phyloP scores from a whole-genome alignment of 2,113 vertebrate genomes.

The Toxotes chatareus region DNA sequence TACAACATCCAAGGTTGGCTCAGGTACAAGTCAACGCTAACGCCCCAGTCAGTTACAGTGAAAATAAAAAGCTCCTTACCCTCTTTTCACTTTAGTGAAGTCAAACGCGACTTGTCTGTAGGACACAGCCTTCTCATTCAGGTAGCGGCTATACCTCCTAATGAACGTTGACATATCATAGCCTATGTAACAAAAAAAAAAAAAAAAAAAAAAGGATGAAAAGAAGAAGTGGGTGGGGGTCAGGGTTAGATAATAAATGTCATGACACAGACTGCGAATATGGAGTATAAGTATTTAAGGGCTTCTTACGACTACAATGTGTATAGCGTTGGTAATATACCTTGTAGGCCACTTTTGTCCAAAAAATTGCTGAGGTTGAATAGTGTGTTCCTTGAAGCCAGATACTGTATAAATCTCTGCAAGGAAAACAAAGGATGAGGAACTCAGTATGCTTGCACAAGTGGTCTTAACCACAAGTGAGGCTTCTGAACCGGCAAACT shows the following conservation, averaged over 20 bases:
- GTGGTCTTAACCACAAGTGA: background rate
- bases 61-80: conserved; percentile 83
- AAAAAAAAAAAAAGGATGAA: background rate
- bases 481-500: background rate
- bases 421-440: conserved; percentile 55
- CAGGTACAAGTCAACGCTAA: background rate
- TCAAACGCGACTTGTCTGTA: conserved; percentile 98
- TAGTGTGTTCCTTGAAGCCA: conserved; percentile 96
- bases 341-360: conserved; percentile 96
- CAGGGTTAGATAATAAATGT: background rate
- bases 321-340: conserved; percentile 66
- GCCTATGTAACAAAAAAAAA: conserved; percentile 74
- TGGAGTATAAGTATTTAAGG: background rate
- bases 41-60: background rate
- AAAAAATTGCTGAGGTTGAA: conserved; percentile 98
- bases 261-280: background rate
- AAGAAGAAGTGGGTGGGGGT: background rate
- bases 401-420: conserved; percentile 97
- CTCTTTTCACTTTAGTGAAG: conserved; percentile 98
- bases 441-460: conserved; percentile 11
- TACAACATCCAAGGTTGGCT: background rate
- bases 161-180: conserved; percentile 97
- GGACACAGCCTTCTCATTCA: conserved; percentile 97
- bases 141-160: conserved; percentile 93
- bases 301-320: background rate